phyloP scores from a whole-genome alignment of 2,797 vertebrate genomes.

The Oceanodroma leucorhoa region DNA sequence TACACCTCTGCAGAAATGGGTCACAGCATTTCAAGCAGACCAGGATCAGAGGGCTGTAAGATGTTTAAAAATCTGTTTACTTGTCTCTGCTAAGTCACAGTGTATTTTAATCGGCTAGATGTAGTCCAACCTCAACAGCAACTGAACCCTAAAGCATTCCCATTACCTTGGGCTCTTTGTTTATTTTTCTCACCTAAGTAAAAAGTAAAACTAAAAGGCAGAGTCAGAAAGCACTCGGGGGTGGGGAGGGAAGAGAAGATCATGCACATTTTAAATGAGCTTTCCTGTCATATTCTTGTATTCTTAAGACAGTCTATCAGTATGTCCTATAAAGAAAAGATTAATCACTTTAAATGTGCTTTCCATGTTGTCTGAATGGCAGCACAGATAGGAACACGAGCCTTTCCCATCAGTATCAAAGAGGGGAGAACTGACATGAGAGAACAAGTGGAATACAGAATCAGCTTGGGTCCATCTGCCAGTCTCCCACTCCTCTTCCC shows the following conservation, averaged over 20 bases:
- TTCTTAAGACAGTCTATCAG: not conserved
- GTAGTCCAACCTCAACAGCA: not conserved
- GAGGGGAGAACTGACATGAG: not conserved
- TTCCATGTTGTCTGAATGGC: not conserved
- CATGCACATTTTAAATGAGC: not conserved
- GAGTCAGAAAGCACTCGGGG: accelerated
- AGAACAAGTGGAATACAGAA: not conserved
- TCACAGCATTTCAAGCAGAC: not conserved
- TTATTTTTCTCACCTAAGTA: not conserved
- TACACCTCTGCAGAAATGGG: not conserved
- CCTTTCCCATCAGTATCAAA: not conserved
- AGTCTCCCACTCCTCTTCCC: not conserved
- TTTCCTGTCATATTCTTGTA: not conserved
- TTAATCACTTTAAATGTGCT: not conserved
- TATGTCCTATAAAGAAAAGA: not conserved
- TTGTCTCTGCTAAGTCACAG: not conserved
- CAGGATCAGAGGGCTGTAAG: not conserved
- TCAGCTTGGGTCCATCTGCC: not conserved
- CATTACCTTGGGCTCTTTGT: not conserved
- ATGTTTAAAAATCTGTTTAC: not conserved
- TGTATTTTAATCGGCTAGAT: not conserved
- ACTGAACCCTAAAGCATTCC: not conserved
- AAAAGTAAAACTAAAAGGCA: not conserved
- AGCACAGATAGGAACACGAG: not conserved
- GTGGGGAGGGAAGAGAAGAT: no score